Base-by-base conservation (phyloP, 2,113 vertebrate genomes). In the Malurus cyaneus region DNA sequence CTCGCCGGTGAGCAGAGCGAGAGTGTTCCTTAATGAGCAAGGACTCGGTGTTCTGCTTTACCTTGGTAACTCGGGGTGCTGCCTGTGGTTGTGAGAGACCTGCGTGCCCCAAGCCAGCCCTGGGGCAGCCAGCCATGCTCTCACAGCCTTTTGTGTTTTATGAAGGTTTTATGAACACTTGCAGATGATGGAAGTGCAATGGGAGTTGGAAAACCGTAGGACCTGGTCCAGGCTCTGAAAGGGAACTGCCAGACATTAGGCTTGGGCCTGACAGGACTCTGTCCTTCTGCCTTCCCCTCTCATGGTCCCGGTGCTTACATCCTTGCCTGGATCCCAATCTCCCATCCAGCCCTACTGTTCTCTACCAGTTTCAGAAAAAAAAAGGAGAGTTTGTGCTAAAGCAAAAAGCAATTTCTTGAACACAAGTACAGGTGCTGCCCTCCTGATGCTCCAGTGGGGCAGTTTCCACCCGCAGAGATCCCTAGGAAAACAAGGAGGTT, bases 321-420 rank as follows among this genome's bases (percentile, higher is more conserved):
- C 17, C 20, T 46, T 46, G 46, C 46, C 78, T 74, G 57, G 46
- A 14, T 34, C 46, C 16, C 20, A 5, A 0, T 42, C 18, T 23
- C 24, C 49, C 42, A 72, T 39, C 36, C 26, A 64, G 31, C 25
- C 76, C 36, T 74, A 9, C 32, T 50, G 3, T 8, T 79, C 23
- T 50, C 28, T 71, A 31, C 18, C 10, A 50, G 8, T 31, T 47
- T 52, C 59, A 72, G 62, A 14, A 64, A 79, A 77, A 39, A 39
- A 39, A 39, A 11, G 39, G 39, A 39, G 64, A 36, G 47, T 36
- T 49, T 61, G 26, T 61, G 41, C 57, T 46, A 61, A 52, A 62
- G 11, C 1, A 3, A 84, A 46, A 1, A 1, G 52, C 16, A 47
- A 19, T 47, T 84, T 52, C 62, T 67, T 0, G 0, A 42, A 36